Evolutionary conservation across 2,113 vertebrate species (phyloP).

Genomic region (Sinosuthora webbiana): DNA sequence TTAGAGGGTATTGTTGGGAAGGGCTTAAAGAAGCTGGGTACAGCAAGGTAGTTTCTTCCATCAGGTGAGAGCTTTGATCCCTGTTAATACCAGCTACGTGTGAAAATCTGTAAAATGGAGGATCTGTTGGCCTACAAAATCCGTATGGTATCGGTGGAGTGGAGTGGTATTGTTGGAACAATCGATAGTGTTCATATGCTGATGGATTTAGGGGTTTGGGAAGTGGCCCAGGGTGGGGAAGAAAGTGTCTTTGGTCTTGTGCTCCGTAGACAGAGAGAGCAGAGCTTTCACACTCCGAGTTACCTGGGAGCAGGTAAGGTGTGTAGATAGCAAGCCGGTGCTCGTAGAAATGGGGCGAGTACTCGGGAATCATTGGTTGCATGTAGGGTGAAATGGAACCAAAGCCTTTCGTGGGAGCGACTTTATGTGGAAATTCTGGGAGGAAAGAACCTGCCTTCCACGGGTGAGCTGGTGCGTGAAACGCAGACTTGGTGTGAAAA

Average conservation of each 20-base stretch:
- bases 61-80: slow-evolving; percentile 71
- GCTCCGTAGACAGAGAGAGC: slow-evolving; percentile 76
- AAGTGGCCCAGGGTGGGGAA: slow-evolving; percentile 78
- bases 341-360: slow-evolving; percentile 83
- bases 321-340: slow-evolving; percentile 78
- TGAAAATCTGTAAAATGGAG: slow-evolving; percentile 74
- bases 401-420: slow-evolving; percentile 68
- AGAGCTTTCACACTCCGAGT: slow-evolving; percentile 67
- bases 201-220: slow-evolving; percentile 72
- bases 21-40: slow-evolving; percentile 76
- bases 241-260: slow-evolving; percentile 83
- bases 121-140: slow-evolving; percentile 81
- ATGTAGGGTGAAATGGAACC: slow-evolving; percentile 74
- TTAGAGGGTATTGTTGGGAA: slow-evolving; percentile 60
- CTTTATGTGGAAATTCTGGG: slow-evolving; percentile 76
- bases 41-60: slow-evolving; percentile 68
- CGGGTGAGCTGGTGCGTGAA: slow-evolving; percentile 74
- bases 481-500: slow-evolving; percentile 75
- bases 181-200: slow-evolving; percentile 80
- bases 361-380: slow-evolving; percentile 81
- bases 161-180: slow-evolving; percentile 80
- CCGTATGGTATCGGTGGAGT: slow-evolving; percentile 77
- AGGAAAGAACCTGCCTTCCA: slow-evolving; percentile 79
- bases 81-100: slow-evolving; percentile 72
- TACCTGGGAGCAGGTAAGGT: slow-evolving; percentile 79